These are phyloP conservation scores for Melanostigma gelatinosum DNA, from an alignment of 2,113 vertebrate genomes.

Conservation along the genomic window DNA sequence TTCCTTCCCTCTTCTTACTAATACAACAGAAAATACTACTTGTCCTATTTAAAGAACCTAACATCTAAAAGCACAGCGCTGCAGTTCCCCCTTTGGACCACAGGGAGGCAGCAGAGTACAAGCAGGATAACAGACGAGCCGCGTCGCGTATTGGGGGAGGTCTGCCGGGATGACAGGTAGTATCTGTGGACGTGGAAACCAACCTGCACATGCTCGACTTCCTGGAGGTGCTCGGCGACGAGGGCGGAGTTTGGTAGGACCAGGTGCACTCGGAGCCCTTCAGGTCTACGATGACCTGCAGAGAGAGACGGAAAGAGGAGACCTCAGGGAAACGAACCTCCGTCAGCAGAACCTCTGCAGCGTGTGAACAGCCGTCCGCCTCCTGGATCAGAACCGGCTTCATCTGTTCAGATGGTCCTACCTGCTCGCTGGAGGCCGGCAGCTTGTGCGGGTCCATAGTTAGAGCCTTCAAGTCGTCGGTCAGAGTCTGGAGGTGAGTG, in stretches of 20 bases:
- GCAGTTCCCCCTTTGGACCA: conserved; percentile 12
- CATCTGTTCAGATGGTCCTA: conserved; percentile 48
- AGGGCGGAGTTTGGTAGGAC: conserved; percentile 95
- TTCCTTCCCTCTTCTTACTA: background rate
- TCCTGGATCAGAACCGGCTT: no score
- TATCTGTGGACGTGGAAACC: conserved; percentile 46
- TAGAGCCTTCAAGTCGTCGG: conserved; percentile 91
- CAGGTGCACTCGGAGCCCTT: conserved; percentile 95
- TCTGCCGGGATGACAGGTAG: background rate
- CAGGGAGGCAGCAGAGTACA: conserved; percentile 12
- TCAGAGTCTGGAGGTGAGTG: conserved; percentile 93
- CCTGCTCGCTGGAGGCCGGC: conserved; percentile 94
- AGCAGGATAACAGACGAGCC: background rate
- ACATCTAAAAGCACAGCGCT: background rate
- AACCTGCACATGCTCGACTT: conserved; percentile 98
- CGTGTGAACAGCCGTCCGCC: no score
- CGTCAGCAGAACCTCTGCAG: no score
- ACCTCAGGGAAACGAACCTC: background rate
- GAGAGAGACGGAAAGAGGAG: background rate
- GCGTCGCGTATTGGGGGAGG: background rate
- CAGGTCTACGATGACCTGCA: conserved; percentile 92
- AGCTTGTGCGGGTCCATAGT: conserved; percentile 97
- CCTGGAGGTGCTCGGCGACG: conserved; percentile 94
- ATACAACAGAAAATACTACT: background rate
- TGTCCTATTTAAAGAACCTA: background rate